These are phyloP conservation scores for Alviniconcha strummeri DNA, from an alignment of 2,888 invertebrate genomes.

Conservation along the genomic window DNA sequence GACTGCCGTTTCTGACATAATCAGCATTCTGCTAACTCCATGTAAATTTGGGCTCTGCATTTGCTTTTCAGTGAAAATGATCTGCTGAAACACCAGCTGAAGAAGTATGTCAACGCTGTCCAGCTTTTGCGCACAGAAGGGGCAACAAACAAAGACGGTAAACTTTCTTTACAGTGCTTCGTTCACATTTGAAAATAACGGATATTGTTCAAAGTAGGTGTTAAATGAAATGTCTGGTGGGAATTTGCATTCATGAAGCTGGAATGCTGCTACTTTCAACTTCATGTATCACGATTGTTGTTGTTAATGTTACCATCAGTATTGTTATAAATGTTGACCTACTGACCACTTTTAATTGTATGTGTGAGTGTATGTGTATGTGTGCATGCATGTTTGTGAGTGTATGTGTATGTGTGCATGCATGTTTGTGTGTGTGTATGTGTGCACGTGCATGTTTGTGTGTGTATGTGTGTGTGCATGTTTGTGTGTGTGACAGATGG, in stretches of 20 bases:
- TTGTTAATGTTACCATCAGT: background rate
- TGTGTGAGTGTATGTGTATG: background rate
- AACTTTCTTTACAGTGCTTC: background rate
- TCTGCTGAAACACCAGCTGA: constrained; percentile 86
- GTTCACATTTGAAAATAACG: too few species aligned
- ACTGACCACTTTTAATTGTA: background rate
- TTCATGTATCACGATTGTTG: background rate
- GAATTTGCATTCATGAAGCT: too few species aligned
- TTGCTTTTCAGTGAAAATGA: constrained; percentile 83
- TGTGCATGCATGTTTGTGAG: constrained; percentile 8
- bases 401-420: background rate
- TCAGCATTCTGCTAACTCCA: too few species aligned
- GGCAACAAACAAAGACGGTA: constrained; percentile 43
- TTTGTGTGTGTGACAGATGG: constrained; percentile 42
- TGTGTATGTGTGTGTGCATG: background rate
- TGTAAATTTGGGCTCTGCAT: too few species aligned
- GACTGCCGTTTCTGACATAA: too few species aligned
- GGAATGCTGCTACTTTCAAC: too few species aligned
- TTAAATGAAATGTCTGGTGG: too few species aligned
- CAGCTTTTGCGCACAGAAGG: constrained; percentile 82
- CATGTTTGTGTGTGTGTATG: background rate
- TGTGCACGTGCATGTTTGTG: background rate
- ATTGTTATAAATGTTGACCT: background rate
- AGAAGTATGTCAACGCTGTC: constrained; percentile 91
- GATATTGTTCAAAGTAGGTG: too few species aligned